Evolutionary conservation across 2,113 vertebrate genomes (phyloP), one percentile per base, ranked within the genome.

Genomic region (Apus apus): DNA sequence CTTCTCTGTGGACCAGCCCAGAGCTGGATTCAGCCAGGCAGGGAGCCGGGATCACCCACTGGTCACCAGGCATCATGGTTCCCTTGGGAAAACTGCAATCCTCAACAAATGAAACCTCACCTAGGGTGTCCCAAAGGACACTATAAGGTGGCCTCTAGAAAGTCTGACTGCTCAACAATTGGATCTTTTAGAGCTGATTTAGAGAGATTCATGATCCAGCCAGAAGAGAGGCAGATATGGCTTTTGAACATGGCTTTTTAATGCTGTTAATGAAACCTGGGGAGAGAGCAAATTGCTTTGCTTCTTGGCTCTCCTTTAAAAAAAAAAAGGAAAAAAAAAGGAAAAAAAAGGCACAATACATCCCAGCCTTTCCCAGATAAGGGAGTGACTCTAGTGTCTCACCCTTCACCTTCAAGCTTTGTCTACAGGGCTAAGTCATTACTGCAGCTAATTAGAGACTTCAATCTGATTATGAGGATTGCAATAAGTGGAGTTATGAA

Each of bases 401-500:
- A 66, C 74, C 75, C 68, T 89, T 96, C 75, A 78, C 92, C 93
- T 93, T 94, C 78, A 93, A 45, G 86, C 66, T 87, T 56, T 84
- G 32, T 77, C 83, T 84, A 57, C 71, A 81, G 50, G 71, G 80
- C 72, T 91, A 91, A 93, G 83, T 94, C 87, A 94, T 95, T 95
- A 75, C 60, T 81, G 85, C 53, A 83, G 67, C 93, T 97, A 95
- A 95, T 97, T 96, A 85, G 88, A 92, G 86, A 73, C 89, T 87
- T 78, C 79, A 96, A 94, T 91, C 93, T 90, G 93, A 97, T 97
- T 96, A 97, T 30, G n/a, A 72, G 83, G 96, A 60, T 75, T 79
- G 74, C 84, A 97, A 51, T 96, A 96, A 95, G 85, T 93, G 90
- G 88, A 96, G 57, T 87, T 89, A 80, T 60, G 71, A 89, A 96